A percentile compares a stretch with the other conserved stretches of the same genome.
Evolutionary conservation across 1,140 invertebrate species (phyloP).

Genomic region (Zaprionus tsacasi): DNA sequence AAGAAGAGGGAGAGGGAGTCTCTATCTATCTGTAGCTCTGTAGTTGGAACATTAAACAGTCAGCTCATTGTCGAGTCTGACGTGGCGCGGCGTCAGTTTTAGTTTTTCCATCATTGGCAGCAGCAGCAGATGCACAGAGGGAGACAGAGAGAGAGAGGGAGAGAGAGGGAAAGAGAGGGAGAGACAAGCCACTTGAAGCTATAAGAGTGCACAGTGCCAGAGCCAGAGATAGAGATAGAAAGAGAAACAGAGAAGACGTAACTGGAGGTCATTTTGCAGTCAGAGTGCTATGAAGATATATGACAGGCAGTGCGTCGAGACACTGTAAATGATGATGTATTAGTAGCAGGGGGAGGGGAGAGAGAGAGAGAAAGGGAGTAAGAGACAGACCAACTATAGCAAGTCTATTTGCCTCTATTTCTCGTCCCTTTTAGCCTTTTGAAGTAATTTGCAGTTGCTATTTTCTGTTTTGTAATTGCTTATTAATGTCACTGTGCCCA

Average conservation of each 20-base stretch:
- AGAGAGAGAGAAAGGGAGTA: background rate
- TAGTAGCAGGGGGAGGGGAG: background rate
- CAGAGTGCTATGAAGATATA: slow-evolving; percentile 65
- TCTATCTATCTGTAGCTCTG: slow-evolving; percentile 6
- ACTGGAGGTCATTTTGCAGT: slow-evolving; percentile 72
- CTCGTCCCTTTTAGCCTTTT: slow-evolving; percentile 72
- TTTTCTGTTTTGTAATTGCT: slow-evolving; percentile 79
- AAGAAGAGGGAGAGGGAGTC: too few relatives aligned
- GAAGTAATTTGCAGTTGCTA: slow-evolving; percentile 79
- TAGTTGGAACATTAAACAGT: slow-evolving; percentile 70
- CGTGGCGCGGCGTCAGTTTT: slow-evolving; percentile 68
- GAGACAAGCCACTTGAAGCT: slow-evolving; percentile 66
- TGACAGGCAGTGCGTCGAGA: slow-evolving; percentile 37
- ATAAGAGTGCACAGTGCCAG: slow-evolving; percentile 59
- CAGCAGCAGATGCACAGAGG: background rate
- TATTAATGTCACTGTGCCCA: slow-evolving; percentile 77
- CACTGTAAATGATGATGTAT: slow-evolving; percentile 64
- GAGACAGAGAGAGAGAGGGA: slow-evolving; percentile 2
- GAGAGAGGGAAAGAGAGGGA: slow-evolving; percentile 55
- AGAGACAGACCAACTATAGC: background rate
- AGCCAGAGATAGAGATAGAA: slow-evolving; percentile 3
- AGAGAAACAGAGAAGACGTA: slow-evolving; percentile 32
- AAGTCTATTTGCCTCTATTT: slow-evolving; percentile 4
- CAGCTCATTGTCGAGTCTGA: slow-evolving; percentile 75
- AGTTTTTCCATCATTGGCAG: slow-evolving; percentile 61